Conservation (phyloP, 2,113 vertebrate genomes). For the Cynocephalus volans region DNA sequence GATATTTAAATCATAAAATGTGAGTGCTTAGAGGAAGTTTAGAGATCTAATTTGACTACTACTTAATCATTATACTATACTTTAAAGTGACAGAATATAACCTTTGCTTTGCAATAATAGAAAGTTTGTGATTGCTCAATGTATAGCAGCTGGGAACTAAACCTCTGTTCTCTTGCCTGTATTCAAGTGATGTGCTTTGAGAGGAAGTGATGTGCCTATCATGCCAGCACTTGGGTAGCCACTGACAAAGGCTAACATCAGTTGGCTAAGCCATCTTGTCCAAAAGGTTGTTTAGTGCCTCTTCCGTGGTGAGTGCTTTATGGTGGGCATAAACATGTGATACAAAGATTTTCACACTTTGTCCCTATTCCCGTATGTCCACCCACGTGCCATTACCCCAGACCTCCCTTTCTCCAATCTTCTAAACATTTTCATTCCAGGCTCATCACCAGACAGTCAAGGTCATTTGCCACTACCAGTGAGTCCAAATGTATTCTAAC, state of each 20-base stretch:
- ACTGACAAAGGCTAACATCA: neutral
- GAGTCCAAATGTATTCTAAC: neutral
- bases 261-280: neutral
- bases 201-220: neutral
- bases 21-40: constrained; percentile 20
- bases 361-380: neutral
- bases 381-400: neutral
- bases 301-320: constrained; percentile 4
- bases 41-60: constrained; percentile 1
- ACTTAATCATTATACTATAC: neutral
- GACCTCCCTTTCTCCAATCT: neutral
- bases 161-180: neutral
- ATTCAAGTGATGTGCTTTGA: constrained; percentile 29
- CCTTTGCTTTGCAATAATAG: neutral
- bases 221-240: neutral
- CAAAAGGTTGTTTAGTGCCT: neutral
- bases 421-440: neutral
- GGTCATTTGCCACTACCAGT: neutral
- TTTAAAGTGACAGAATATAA: constrained; percentile 37
- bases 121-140: constrained; percentile 10
- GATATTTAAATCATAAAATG: constrained; percentile 23
- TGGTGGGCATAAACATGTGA: neutral
- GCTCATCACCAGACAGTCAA: neutral
- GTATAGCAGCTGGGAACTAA: neutral
- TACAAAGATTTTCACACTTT: constrained; percentile 21